Percentiles rank a stretch among this genome's conserved stretches.
Evolutionary conservation across 2,888 invertebrate genomes (phyloP).

Genomic region (Melanargia galathea): DNA sequence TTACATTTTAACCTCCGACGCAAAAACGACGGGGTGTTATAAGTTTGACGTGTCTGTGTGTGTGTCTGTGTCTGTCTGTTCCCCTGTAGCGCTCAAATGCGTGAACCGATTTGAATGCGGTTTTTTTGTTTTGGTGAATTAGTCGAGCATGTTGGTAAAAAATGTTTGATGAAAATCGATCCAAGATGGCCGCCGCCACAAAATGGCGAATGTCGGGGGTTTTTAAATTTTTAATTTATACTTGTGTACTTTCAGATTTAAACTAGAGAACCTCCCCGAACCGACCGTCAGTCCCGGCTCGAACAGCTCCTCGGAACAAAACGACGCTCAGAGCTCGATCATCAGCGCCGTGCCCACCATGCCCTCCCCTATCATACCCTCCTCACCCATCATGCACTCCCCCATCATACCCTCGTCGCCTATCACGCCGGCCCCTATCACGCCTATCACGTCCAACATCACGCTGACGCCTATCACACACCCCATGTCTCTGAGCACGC

Average conservation of each 20-base stretch:
- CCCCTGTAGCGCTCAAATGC: too few species aligned
- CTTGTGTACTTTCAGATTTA: constrained; percentile 56
- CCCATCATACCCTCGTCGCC: constrained; percentile 48
- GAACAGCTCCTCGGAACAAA: constrained; percentile 76
- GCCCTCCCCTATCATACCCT: constrained; percentile 47
- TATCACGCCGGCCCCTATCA: constrained; percentile 43
- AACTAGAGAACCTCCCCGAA: constrained; percentile 66
- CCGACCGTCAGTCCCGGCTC: constrained; percentile 76
- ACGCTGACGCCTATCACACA: constrained; percentile 36
- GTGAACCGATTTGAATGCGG: too few species aligned
- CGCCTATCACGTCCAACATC: constrained; percentile 43
- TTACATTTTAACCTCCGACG: too few species aligned
- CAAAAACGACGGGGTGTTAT: too few species aligned
- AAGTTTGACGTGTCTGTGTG: too few species aligned
- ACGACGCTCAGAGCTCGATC: constrained; percentile 74
- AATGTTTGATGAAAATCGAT: too few species aligned
- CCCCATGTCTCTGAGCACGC: constrained; percentile 40
- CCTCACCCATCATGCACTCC: constrained; percentile 47
- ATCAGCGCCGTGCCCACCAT: constrained; percentile 57
- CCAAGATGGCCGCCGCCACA: too few species aligned
- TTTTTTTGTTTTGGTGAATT: too few species aligned
- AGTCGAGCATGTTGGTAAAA: too few species aligned
- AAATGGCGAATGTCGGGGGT: too few species aligned
- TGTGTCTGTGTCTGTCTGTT: too few species aligned
- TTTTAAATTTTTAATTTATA: neutral